Percentiles rank a stretch among this genome's conserved stretches.
phyloP scores from a whole-genome alignment of 1,140 invertebrate species.

The Cyphomyrmex costatus region DNA sequence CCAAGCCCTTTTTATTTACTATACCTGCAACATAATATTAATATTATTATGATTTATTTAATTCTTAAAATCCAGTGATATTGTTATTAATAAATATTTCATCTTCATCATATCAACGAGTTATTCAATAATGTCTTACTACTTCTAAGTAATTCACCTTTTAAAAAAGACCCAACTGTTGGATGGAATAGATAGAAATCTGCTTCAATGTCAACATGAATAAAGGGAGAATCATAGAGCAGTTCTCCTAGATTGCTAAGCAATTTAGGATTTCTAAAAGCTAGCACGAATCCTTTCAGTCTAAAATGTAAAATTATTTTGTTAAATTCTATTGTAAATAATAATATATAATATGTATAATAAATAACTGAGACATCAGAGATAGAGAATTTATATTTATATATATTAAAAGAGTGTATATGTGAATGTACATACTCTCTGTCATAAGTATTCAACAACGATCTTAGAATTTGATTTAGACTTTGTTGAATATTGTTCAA shows the following conservation, averaged over 20 bases:
- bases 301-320: constrained; percentile 78
- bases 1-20: constrained; percentile 87
- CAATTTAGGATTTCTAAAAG: constrained; percentile 89
- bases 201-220: constrained; percentile 89
- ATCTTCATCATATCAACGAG: too few relatives aligned
- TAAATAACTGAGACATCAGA: too few relatives aligned
- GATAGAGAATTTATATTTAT: too few relatives aligned
- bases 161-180: constrained; percentile 81
- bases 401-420: not conserved
- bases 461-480: constrained; percentile 78
- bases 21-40: constrained; percentile 51
- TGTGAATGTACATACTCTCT: constrained; percentile 75
- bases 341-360: too few relatives aligned
- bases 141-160: constrained; percentile 81
- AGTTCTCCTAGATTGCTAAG: constrained; percentile 87
- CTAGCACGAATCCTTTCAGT: constrained; percentile 88
- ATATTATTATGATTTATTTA: not conserved
- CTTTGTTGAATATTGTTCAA: constrained; percentile 86
- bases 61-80: not conserved
- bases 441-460: constrained; percentile 79
- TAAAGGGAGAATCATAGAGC: constrained; percentile 87
- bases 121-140: not conserved
- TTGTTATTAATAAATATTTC: too few relatives aligned
- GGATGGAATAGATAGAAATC: constrained; percentile 90
- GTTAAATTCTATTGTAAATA: too few relatives aligned